Percentiles rank a stretch among this genome's conserved stretches.
Conservation (phyloP, 2,113 vertebrate species). For the Aegotheles bennettii region DNA sequence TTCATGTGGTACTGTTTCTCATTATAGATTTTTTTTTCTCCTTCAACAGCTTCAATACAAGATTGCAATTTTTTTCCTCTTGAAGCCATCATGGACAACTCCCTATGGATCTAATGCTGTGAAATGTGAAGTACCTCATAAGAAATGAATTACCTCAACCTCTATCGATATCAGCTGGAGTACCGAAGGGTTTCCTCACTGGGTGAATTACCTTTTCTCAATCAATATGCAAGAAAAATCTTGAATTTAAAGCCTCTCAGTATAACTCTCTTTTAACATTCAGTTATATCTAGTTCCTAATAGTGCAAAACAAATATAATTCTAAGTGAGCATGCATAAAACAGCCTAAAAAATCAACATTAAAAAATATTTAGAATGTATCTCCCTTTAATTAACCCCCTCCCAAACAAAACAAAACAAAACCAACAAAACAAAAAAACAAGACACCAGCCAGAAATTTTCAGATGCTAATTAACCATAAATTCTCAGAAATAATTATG, state of each 20-base stretch:
- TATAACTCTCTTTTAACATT: background rate
- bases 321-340: background rate
- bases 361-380: background rate
- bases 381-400: background rate
- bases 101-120: background rate
- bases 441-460: background rate
- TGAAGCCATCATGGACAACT: background rate
- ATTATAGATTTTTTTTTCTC: background rate
- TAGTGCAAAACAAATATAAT: background rate
- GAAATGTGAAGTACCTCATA: background rate
- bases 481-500: background rate
- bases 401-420: background rate
- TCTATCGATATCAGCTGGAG: background rate
- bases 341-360: background rate
- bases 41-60: background rate
- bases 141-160: slow-evolving; percentile 23
- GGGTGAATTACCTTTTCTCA: background rate
- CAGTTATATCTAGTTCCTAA: background rate
- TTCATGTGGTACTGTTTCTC: slow-evolving; percentile 3
- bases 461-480: background rate
- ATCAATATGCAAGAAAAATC: background rate
- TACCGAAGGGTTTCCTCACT: background rate
- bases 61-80: background rate
- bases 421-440: background rate
- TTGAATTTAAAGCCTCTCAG: background rate